phyloP scores from a whole-genome alignment of 2,113 vertebrate species.

The Pomatostomus ruficeps region DNA sequence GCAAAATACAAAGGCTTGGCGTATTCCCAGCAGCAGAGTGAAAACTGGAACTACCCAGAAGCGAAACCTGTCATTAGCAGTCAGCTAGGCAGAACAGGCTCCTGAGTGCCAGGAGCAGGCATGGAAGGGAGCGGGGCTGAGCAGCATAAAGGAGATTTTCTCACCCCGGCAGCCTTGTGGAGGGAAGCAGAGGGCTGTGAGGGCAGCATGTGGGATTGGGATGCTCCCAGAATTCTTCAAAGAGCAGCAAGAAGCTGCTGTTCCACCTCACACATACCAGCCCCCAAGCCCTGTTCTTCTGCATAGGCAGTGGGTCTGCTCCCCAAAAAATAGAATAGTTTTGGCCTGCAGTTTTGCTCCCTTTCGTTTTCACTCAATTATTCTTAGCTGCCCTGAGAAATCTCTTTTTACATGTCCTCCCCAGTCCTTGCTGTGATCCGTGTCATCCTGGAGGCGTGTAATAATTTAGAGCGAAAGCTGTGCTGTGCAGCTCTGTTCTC shows the following conservation, averaged over 20 bases:
- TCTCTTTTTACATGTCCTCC: not conserved
- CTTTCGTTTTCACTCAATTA: not conserved
- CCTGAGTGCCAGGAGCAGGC: not conserved
- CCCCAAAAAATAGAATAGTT: not conserved
- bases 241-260: not conserved
- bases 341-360: not conserved
- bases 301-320: not conserved
- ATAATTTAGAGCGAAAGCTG: conserved; percentile 32
- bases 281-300: not conserved
- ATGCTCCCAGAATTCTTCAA: not conserved
- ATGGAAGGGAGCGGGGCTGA: not conserved
- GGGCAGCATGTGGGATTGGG: not conserved
- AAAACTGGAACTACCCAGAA: conserved; percentile 29
- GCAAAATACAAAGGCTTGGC: conserved; percentile 36
- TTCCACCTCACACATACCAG: not conserved
- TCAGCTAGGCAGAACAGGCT: not conserved
- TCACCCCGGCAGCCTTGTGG: not conserved
- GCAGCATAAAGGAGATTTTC: not conserved
- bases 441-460: conserved; percentile 8
- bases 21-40: not conserved
- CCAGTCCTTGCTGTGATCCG: conserved; percentile 6
- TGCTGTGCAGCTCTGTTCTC: not conserved
- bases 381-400: not conserved
- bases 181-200: not conserved
- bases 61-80: conserved; percentile 18